Conservation (phyloP, 1,140 invertebrate species). For the Nixonia krombeini region DNA sequence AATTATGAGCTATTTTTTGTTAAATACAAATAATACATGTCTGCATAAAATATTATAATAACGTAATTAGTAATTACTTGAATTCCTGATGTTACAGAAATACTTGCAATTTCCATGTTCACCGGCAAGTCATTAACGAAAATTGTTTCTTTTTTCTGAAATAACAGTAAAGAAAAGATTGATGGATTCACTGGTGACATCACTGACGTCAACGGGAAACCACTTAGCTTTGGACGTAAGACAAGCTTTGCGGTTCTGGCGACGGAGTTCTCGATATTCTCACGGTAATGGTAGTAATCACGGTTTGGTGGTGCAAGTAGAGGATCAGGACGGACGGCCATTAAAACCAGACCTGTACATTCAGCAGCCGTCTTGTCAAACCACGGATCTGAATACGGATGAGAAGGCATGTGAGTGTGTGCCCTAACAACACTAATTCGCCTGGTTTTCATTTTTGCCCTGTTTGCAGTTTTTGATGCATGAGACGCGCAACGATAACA, state of each 20-base stretch:
- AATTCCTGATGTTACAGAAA: no score
- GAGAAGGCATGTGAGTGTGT: constrained; percentile 73
- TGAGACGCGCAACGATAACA: constrained; percentile 22
- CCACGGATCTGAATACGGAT: constrained; percentile 53
- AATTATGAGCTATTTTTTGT: no score
- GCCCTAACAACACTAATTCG: constrained; percentile 69
- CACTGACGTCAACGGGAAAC: constrained; percentile 58
- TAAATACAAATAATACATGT: no score
- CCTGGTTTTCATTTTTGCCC: constrained; percentile 42
- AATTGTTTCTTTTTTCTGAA: no score
- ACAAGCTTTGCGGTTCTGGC: constrained; percentile 62
- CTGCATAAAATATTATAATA: no score
- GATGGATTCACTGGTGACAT: constrained; percentile 73
- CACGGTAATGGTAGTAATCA: constrained; percentile 71
- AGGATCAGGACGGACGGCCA: constrained; percentile 75
- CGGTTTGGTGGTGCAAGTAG: constrained; percentile 75
- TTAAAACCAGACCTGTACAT: constrained; percentile 73
- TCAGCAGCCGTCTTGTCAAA: constrained; percentile 68
- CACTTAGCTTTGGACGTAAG: constrained; percentile 64
- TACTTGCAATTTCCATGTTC: no score
- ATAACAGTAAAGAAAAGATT: constrained; percentile 72
- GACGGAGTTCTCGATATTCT: constrained; percentile 41
- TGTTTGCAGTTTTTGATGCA: constrained; percentile 37
- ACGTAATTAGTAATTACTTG: no score
- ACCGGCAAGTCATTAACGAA: no score